Evolutionary conservation across 2,888 invertebrate species (phyloP).

Genomic region (Ferdinandea cuprea): DNA sequence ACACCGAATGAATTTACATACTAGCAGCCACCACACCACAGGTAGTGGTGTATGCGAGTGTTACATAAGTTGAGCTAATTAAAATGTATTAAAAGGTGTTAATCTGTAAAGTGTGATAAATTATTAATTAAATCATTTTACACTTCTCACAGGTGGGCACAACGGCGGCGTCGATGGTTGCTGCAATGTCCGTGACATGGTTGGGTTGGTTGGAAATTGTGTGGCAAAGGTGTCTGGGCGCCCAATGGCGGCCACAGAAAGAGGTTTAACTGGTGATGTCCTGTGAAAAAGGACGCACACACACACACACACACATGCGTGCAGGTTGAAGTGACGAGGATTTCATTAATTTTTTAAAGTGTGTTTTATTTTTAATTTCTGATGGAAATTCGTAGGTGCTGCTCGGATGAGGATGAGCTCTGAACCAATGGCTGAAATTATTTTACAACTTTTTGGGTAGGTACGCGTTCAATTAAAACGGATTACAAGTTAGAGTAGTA

Average conservation of each 20-base stretch:
- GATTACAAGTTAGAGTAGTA: conserved; percentile 3
- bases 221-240: conserved; percentile 1
- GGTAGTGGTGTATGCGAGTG: neutral
- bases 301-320: neutral
- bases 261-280: neutral
- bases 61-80: conserved; percentile 54
- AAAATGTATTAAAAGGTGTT: conserved; percentile 71
- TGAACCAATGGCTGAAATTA: conserved; percentile 10
- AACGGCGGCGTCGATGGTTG: neutral
- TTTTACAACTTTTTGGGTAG: conserved; percentile 25
- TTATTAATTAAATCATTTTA: conserved; percentile 70
- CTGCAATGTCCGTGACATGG: neutral
- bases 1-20: conserved; percentile 46
- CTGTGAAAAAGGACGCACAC: neutral
- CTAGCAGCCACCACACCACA: too few relatives aligned
- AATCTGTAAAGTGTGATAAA: conserved; percentile 70
- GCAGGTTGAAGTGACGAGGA: conserved; percentile 2
- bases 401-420: neutral
- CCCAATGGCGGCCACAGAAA: neutral
- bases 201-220: neutral
- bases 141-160: conserved; percentile 30
- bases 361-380: neutral
- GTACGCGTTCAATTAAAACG: conserved; percentile 1
- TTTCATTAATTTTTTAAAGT: conserved; percentile 57
- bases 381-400: conserved; percentile 4